phyloP scores from a whole-genome alignment of 2,888 invertebrate species.

The Drosophila quinaria region DNA sequence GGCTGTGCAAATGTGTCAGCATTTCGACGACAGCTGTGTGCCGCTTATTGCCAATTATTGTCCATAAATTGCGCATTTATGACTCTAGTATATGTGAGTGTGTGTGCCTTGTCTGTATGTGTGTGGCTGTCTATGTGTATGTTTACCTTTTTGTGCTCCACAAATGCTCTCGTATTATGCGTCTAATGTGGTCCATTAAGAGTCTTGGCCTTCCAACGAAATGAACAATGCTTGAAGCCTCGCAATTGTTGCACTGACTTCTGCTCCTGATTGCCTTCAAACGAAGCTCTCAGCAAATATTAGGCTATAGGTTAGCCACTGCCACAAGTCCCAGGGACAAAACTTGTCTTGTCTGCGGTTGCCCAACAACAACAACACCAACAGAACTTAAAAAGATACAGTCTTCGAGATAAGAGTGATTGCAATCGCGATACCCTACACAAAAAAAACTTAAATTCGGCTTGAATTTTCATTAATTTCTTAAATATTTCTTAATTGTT shows the following conservation, averaged over 20 bases:
- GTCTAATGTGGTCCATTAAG: conserved; percentile 76
- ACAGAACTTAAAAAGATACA: conserved; percentile 1
- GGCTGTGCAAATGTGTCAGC: conserved; percentile 40
- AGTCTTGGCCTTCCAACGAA: conserved; percentile 24
- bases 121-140: conserved; percentile 9
- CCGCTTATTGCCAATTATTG: conserved; percentile 82
- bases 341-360: conserved; percentile 40
- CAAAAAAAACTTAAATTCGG: background rate
- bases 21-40: conserved; percentile 72
- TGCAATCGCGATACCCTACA: background rate
- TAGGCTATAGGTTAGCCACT: conserved; percentile 64
- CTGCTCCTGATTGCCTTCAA: conserved; percentile 57
- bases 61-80: conserved; percentile 81
- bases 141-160: conserved; percentile 65
- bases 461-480: no score
- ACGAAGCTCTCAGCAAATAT: conserved; percentile 53
- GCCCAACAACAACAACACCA: background rate
- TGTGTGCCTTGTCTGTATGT: conserved; percentile 12
- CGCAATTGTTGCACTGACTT: conserved; percentile 60
- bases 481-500: no score
- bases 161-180: conserved; percentile 73
- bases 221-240: conserved; percentile 23
- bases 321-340: conserved; percentile 30
- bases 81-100: conserved; percentile 15
- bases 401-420: background rate